Evolutionary conservation across 2,797 vertebrate species (phyloP).

Genomic region (Arremon brunneinucha): DNA sequence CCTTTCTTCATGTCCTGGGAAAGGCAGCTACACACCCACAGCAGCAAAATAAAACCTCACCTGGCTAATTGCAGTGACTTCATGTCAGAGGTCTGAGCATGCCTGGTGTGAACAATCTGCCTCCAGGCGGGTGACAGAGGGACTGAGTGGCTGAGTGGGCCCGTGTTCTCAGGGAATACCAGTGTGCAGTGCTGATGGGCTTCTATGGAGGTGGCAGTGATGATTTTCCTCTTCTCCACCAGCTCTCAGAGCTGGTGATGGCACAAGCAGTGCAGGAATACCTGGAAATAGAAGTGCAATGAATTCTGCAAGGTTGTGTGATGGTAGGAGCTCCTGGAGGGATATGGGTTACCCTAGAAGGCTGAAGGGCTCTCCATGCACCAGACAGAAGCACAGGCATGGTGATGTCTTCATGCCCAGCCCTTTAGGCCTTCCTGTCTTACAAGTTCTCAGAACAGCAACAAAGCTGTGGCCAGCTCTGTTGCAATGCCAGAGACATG

Average conservation of each 20-base stretch:
- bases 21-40: constrained; percentile 12
- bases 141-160: neutral
- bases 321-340: neutral
- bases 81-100: neutral
- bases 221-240: neutral
- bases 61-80: constrained; percentile 20
- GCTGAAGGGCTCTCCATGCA: neutral
- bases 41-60: neutral
- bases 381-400: neutral
- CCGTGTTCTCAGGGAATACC: rapidly evolving
- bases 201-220: neutral
- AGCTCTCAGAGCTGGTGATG: neutral
- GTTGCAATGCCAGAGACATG: neutral
- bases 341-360: rapidly evolving
- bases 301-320: neutral
- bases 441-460: neutral
- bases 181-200: rapidly evolving
- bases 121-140: neutral
- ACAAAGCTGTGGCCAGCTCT: constrained; percentile 8
- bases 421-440: neutral
- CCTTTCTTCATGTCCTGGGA: constrained; percentile 15
- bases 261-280: neutral
- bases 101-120: neutral
- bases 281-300: neutral
- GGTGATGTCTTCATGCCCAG: neutral